Evolutionary conservation across 2,888 invertebrate genomes (phyloP), one percentile per base, ranked within the genome.

Genomic region (Melolontha melolontha): DNA sequence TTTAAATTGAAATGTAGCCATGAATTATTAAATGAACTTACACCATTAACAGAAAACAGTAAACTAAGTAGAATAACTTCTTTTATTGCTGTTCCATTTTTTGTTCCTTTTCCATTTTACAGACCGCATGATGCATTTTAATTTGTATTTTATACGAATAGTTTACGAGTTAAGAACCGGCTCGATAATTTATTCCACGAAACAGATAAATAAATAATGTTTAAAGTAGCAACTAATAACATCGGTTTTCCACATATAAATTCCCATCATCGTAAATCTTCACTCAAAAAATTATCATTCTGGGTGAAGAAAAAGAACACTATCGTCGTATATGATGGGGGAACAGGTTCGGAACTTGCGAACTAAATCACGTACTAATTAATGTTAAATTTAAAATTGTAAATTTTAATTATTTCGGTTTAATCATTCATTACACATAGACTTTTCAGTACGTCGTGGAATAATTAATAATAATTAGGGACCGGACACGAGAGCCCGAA

Each of bases 361-460:
- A 42, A 42, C 57, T n/a, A 42, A 57, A 57, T 57, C 51, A 27
- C 12, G 29, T 5, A 42, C 57, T 57, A 57, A 57, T 57, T 57
- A 57, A 57, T 57, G 57, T 57, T 57, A 42, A 57, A 57, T 42
- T 57, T 57, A 6, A 57, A 42, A 42, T 57, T 42, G 42, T 57
- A 57, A 57, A 57, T 42, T 42, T 42, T 57, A 57, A 42, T 57
- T 27, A 57, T 12, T 57, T n/a, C 27, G 10, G n/a, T 17, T 42
- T 42, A 42, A 57, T 22, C 57, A 42, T 57, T 27, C 27, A 42
- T 12, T 42, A 27, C 10, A 34, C 27, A 27, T 27, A 41, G n/a
- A 27, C 50, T 27, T 22, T 51, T 51, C 4, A n/a, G n/a, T 51
- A 22, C 5, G 27, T 27, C 50, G n/a, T n/a, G n/a, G n/a, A n/a